phyloP scores from a whole-genome alignment of 2,113 vertebrate genomes.

The Lagopus leucura region DNA sequence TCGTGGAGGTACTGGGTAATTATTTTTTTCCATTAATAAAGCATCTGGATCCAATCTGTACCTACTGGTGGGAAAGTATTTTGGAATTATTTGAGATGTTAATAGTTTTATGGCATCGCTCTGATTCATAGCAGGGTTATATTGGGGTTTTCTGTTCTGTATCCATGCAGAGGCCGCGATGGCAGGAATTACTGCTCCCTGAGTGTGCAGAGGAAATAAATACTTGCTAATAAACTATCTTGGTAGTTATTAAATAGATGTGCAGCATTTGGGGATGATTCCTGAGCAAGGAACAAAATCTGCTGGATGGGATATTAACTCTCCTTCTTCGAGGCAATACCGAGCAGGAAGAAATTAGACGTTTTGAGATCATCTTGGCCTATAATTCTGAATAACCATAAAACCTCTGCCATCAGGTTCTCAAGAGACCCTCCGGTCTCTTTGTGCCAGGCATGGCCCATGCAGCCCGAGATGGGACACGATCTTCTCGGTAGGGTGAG shows the following conservation, averaged over 20 bases:
- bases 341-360: not conserved
- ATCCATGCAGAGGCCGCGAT: not conserved
- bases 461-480: not conserved
- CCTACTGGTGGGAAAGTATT: constrained; percentile 66
- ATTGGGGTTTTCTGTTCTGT: constrained; percentile 28
- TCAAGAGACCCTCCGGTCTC: not conserved
- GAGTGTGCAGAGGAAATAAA: not conserved
- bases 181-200: not conserved
- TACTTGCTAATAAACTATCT: not conserved
- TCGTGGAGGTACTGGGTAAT: constrained; percentile 30
- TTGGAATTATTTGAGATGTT: constrained; percentile 60
- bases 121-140: constrained; percentile 61
- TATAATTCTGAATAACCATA: not conserved
- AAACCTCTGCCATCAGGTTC: not conserved
- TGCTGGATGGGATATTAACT: not conserved
- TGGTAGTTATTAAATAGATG: not conserved
- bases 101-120: constrained; percentile 59
- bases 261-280: not conserved
- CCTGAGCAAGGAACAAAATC: not conserved
- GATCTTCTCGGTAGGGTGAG: not conserved
- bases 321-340: not conserved
- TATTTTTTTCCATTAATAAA: constrained; percentile 41
- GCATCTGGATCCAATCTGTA: constrained; percentile 75
- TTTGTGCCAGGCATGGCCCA: not conserved
- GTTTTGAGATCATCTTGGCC: not conserved